Percentiles rank a stretch among this genome's conserved stretches.
Conservation (phyloP, 2,113 vertebrate species). For the Gopherus flavomarginatus region DNA sequence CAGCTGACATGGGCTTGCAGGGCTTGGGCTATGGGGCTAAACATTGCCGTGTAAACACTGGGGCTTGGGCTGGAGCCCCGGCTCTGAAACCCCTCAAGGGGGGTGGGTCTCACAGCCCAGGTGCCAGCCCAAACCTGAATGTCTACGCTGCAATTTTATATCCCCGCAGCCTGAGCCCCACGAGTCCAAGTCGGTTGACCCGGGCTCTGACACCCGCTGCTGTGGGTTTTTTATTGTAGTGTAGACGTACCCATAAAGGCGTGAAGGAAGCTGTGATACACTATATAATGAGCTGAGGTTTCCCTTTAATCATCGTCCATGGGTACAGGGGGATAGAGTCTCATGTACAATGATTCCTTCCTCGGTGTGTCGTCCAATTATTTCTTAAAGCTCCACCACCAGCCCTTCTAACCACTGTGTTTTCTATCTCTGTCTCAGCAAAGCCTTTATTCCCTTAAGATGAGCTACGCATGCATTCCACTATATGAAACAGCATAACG, state of each 20-base stretch:
- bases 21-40: neutral
- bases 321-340: neutral
- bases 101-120: neutral
- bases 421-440: neutral
- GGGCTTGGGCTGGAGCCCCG: neutral
- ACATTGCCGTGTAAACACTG: neutral
- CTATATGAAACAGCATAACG: neutral
- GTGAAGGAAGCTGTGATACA: neutral
- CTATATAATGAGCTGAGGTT: neutral
- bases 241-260: neutral
- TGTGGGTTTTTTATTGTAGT: neutral
- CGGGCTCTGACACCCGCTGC: neutral
- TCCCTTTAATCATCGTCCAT: neutral
- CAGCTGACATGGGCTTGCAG: neutral
- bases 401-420: neutral
- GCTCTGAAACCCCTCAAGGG: neutral
- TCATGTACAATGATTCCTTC: neutral
- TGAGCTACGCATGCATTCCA: neutral
- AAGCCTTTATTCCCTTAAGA: neutral
- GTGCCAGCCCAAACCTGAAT: neutral
- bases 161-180: neutral
- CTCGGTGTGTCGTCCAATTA: neutral
- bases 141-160: neutral
- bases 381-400: neutral
- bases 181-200: neutral